These are phyloP conservation scores for Ectropis crepuscularia DNA, from an alignment of 2,888 invertebrate genomes.

Conservation along the genomic window DNA sequence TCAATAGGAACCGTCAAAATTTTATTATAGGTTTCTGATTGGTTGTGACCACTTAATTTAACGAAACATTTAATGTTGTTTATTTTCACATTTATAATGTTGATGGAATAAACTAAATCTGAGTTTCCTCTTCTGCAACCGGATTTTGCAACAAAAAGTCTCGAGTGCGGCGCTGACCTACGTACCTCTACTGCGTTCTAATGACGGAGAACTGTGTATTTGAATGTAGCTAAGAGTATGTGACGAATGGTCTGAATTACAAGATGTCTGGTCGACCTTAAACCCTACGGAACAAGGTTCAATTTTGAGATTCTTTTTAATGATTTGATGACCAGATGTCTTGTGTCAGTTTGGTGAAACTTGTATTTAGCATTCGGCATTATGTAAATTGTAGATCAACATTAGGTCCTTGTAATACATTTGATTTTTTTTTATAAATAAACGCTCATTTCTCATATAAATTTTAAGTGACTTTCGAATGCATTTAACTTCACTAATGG, in stretches of 20 bases:
- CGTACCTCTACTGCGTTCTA: constrained; percentile 10
- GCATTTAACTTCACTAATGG: constrained; percentile 78
- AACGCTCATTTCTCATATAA: constrained; percentile 39
- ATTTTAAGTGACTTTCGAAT: constrained; percentile 45
- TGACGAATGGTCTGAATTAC: neutral
- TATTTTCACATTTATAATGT: neutral
- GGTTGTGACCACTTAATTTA: neutral
- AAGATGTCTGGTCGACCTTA: constrained; percentile 1
- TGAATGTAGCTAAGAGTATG: neutral
- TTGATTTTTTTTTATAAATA: constrained; percentile 39
- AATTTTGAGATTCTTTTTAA: neutral
- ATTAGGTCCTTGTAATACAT: constrained; percentile 42
- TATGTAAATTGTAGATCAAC: constrained; percentile 42
- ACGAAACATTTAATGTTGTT: neutral
- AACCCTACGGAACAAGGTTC: neutral
- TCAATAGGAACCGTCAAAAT: too few relatives aligned
- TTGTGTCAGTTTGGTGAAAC: neutral
- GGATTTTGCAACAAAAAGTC: neutral
- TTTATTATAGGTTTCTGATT: too few relatives aligned
- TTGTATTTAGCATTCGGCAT: constrained; percentile 10
- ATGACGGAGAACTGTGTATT: constrained; percentile 3
- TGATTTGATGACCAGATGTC: constrained; percentile 1
- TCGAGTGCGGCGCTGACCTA: constrained; percentile 18
- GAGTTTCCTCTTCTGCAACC: neutral
- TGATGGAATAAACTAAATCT: too few relatives aligned